These are phyloP conservation scores for Urosaurus nigricauda DNA, from an alignment of 2,797 vertebrate genomes.

Conservation along the genomic window DNA sequence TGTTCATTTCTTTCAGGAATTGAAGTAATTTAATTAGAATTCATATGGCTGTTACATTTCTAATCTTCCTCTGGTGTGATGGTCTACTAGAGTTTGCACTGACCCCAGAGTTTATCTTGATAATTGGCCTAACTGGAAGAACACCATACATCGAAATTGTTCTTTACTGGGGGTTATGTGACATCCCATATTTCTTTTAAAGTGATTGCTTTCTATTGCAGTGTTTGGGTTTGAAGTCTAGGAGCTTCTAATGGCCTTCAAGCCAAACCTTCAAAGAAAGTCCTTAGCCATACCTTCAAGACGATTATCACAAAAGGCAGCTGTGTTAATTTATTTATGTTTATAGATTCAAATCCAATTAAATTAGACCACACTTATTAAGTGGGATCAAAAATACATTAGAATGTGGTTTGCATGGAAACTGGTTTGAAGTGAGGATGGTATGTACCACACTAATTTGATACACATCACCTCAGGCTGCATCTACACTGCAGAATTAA, in stretches of 20 bases:
- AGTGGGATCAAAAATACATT: neutral
- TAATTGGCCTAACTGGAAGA: neutral
- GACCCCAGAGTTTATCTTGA: too few species aligned
- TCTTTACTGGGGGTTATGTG: neutral
- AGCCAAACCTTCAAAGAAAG: neutral
- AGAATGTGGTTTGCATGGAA: too few species aligned
- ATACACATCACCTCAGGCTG: neutral
- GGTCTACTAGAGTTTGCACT: too few species aligned
- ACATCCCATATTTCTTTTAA: neutral
- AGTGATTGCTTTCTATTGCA: neutral
- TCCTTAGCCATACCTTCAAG: neutral
- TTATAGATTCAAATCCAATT: too few species aligned
- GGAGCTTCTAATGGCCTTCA: neutral
- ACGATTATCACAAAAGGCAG: neutral
- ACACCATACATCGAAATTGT: neutral
- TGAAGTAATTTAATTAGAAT: slow-evolving; percentile 20
- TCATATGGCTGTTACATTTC: slow-evolving; percentile 12
- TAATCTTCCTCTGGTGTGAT: neutral
- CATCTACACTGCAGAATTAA: too few species aligned
- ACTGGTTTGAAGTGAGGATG: neutral
- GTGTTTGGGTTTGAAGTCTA: neutral
- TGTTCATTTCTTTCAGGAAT: neutral
- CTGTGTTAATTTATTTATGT: too few species aligned
- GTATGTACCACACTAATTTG: neutral
- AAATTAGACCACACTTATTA: neutral